These are phyloP conservation scores for Thaleichthys pacificus DNA, from an alignment of 2,797 vertebrate genomes.

Conservation along the genomic window DNA sequence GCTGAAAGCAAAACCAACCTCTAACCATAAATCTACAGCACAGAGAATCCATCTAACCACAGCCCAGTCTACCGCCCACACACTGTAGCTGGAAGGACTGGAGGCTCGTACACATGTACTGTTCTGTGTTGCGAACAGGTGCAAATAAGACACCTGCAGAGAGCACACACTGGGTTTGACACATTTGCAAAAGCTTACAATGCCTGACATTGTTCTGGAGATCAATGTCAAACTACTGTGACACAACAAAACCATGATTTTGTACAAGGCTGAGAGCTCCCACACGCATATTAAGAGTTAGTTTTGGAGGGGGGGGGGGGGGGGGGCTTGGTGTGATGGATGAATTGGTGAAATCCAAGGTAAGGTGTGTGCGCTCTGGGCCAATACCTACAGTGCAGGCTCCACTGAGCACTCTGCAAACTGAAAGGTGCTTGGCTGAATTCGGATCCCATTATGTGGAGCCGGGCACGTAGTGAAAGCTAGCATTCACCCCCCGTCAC, in stretches of 20 bases:
- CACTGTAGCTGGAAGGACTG: no score
- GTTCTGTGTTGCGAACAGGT: no score
- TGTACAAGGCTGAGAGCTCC: not conserved
- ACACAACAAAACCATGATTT: not conserved
- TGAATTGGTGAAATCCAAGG: not conserved
- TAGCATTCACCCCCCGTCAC: not conserved
- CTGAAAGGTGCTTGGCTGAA: not conserved
- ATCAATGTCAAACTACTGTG: not conserved
- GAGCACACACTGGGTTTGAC: not conserved
- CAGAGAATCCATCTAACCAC: not conserved
- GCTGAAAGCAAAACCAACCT: not conserved
- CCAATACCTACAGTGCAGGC: not conserved
- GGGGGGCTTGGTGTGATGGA: not conserved
- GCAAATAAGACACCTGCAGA: not conserved
- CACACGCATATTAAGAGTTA: not conserved
- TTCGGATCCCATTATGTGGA: not conserved
- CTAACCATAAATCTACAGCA: not conserved
- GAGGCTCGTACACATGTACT: no score
- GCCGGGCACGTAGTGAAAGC: not conserved
- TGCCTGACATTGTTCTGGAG: not conserved
- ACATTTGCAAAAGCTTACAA: not conserved
- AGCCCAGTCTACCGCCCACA: not conserved
- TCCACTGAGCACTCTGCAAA: not conserved
- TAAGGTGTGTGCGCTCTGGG: not conserved
- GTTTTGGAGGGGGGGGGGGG: not conserved